Conservation (phyloP, 2,888 invertebrate species). For the Macrophya alboannulata region DNA sequence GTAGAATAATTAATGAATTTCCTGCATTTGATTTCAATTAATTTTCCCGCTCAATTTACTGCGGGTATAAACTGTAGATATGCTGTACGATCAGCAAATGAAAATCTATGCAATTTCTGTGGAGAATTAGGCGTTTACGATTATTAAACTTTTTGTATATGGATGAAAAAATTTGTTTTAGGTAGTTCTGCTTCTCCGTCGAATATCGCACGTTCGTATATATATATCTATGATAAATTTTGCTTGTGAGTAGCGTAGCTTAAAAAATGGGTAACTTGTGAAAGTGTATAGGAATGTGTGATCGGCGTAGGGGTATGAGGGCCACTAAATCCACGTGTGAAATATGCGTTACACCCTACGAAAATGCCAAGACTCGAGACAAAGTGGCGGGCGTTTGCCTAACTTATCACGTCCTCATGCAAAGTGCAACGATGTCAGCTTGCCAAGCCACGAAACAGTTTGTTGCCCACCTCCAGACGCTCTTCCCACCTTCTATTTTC, state of each 20-base stretch:
- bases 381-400: conserved; percentile 57
- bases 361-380: conserved; percentile 57
- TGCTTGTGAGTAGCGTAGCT: background rate
- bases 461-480: conserved; percentile 43
- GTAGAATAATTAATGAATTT: conserved; percentile 20
- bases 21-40: conserved; percentile 26
- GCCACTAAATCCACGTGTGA: conserved; percentile 52
- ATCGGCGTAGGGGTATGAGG: conserved; percentile 13
- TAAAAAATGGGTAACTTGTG: conserved; percentile 21
- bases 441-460: conserved; percentile 60
- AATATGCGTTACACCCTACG: conserved; percentile 56
- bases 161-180: background rate
- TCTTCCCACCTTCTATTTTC: conserved; percentile 41
- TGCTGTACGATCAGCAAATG: background rate
- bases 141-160: background rate
- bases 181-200: background rate
- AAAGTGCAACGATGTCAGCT: conserved; percentile 59
- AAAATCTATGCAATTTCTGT: background rate
- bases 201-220: background rate
- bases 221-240: background rate
- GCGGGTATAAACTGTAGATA: background rate
- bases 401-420: conserved; percentile 59
- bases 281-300: conserved; percentile 1
- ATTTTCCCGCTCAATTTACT: conserved; percentile 21
- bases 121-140: background rate